phyloP scores from a whole-genome alignment of 2,888 invertebrate species.

The Cabera pusaria region DNA sequence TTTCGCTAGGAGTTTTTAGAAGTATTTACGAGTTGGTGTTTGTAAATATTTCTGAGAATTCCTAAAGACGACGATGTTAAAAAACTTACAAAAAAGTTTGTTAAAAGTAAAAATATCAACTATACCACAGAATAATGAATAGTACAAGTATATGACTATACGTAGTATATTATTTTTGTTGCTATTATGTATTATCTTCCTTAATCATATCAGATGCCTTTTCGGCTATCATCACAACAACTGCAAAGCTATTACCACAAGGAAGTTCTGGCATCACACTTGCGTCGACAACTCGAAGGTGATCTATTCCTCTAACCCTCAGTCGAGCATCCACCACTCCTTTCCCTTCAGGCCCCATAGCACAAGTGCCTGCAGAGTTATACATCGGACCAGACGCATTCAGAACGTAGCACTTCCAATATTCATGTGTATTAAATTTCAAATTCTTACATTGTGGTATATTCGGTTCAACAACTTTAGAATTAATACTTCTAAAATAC shows the following conservation, averaged over 20 bases:
- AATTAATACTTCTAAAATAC: constrained; percentile 35
- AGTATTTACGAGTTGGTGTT: too few relatives aligned
- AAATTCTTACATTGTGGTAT: constrained; percentile 35
- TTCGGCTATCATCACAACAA: constrained; percentile 85
- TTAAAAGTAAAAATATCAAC: too few relatives aligned
- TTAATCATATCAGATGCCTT: constrained; percentile 84
- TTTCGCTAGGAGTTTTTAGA: too few relatives aligned
- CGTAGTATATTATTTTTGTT: background rate
- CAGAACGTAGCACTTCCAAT: constrained; percentile 44
- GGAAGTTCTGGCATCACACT: constrained; percentile 84
- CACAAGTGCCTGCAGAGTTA: constrained; percentile 48
- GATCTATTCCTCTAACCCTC: constrained; percentile 75
- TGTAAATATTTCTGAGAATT: too few relatives aligned
- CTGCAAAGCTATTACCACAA: constrained; percentile 84
- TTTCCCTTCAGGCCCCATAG: constrained; percentile 44
- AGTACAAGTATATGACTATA: too few relatives aligned
- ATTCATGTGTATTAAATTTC: constrained; percentile 34
- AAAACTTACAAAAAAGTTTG: too few relatives aligned
- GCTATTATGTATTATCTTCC: constrained; percentile 37
- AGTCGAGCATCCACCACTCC: constrained; percentile 47
- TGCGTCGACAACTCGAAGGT: constrained; percentile 47
- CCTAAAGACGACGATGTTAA: too few relatives aligned
- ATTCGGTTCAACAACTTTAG: constrained; percentile 32
- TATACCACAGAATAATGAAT: too few relatives aligned
- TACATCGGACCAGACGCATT: constrained; percentile 84